Base-by-base conservation (phyloP, 2,797 vertebrate species). In the Caiman crocodilus region DNA sequence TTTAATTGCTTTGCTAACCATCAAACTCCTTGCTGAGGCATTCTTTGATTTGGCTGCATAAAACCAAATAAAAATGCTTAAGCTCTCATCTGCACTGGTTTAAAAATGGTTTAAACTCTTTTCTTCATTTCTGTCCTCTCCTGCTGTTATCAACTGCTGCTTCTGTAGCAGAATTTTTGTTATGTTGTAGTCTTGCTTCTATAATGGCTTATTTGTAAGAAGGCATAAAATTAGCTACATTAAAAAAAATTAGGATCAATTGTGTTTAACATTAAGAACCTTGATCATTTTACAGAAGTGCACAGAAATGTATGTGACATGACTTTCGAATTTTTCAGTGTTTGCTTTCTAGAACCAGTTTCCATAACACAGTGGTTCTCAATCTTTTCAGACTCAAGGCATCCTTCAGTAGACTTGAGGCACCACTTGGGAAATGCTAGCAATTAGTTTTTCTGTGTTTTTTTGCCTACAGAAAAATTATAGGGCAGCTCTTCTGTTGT, bases 41-140 rank as follows among this genome's bases (percentile, higher is more conserved):
- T 96, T 95, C 95, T 95, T 89, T 3, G 18, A 30, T 42, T 89
- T 59, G 82, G 21, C n/a, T 0, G 6, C 76, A 87, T 90, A 78
- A 84, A 81, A 75, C 94, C 81, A 32, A 80, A 90, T 50, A 30
- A 85, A 94, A 89, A 78, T 80, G 83, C 82, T 96, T 84, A 63
- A 55, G 13, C 82, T 94, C 93, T 95, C 83, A 77, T 86, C 79
- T 88, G 87, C 74, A 75, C 69, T 20, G 32, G 0, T 83, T 67
- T 94, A 96, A 92, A 92, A 90, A 92, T 88, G 94, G 35, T 59
- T 80, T 61, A 73, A 50, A 96, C 92, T 94, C 84, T 92, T 81
- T 71, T 93, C 60, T 50, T 14, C 7, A 55, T 50, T 58, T 78
- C 80, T 90, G 58, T 87, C 81, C 80, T 81, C 74, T 75, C 83